phyloP scores from a whole-genome alignment of 2,113 vertebrate genomes.

The Elaphurus davidianus region DNA sequence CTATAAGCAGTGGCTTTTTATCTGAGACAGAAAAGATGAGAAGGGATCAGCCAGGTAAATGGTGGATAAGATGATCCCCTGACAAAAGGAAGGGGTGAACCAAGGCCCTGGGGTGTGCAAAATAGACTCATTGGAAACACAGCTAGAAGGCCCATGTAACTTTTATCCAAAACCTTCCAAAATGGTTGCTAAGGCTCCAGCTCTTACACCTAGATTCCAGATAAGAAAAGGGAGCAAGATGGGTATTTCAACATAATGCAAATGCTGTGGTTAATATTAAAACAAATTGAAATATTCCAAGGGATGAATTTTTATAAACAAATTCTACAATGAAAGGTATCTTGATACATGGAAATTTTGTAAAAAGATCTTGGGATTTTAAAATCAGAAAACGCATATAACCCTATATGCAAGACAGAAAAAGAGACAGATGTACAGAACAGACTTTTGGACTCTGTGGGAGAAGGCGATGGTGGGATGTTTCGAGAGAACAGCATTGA shows the following conservation, averaged over 20 bases:
- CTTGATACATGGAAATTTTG: not conserved
- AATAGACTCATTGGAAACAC: rapidly evolving
- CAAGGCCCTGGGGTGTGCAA: not conserved
- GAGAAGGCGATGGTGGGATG: too few species aligned
- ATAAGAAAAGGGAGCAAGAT: not conserved
- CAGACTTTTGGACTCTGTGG: too few species aligned
- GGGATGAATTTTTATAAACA: slow-evolving; percentile 32
- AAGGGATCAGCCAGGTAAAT: not conserved
- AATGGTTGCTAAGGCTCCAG: not conserved
- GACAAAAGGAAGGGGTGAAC: not conserved
- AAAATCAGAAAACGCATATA: not conserved
- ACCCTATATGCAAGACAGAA: too few species aligned
- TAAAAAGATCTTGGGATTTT: not conserved
- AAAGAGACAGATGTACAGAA: too few species aligned
- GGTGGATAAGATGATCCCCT: not conserved
- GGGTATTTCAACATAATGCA: slow-evolving; percentile 38
- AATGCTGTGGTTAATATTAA: slow-evolving; percentile 36
- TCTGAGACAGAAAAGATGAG: not conserved
- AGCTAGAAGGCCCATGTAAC: not conserved
- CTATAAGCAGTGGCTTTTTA: not conserved
- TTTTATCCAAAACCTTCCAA: not conserved
- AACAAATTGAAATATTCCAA: slow-evolving; percentile 10
- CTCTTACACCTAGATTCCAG: not conserved
- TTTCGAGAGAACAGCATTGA: too few species aligned
- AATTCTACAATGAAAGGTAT: not conserved